phyloP scores from a whole-genome alignment of 2,888 invertebrate species.

The Muschampia plurimacula region DNA sequence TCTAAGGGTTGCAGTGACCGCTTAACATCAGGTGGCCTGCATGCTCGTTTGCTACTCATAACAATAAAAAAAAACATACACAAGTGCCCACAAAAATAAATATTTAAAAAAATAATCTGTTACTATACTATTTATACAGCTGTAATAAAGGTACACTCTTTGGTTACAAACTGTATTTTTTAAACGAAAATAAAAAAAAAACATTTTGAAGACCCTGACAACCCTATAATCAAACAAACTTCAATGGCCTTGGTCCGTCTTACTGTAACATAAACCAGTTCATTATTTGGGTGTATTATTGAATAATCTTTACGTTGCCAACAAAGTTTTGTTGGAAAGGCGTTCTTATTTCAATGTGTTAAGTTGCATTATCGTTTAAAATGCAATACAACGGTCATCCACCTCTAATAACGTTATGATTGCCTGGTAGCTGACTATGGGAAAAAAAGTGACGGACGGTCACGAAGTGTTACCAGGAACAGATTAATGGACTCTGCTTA shows the following conservation, averaged over 20 bases:
- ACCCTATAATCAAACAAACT: conserved; percentile 17
- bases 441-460: conserved; percentile 54
- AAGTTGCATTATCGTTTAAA: conserved; percentile 42
- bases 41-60: too few relatives aligned
- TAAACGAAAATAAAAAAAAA: too few relatives aligned
- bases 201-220: neutral
- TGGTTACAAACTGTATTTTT: too few relatives aligned
- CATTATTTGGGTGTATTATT: conserved; percentile 36
- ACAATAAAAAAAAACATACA: too few relatives aligned
- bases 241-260: conserved; percentile 31
- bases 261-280: conserved; percentile 39
- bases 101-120: too few relatives aligned
- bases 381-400: conserved; percentile 64
- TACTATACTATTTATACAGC: too few relatives aligned
- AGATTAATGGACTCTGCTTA: neutral
- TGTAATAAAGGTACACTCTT: too few relatives aligned
- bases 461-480: conserved; percentile 8
- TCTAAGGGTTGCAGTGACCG: too few relatives aligned
- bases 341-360: conserved; percentile 27
- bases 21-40: too few relatives aligned
- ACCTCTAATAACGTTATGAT: conserved; percentile 66
- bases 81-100: too few relatives aligned
- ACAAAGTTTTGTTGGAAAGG: conserved; percentile 11
- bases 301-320: conserved; percentile 21
- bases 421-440: conserved; percentile 66